Evolutionary conservation across 2,888 invertebrate species (phyloP).

Genomic region (Heteromurus nitidus): DNA sequence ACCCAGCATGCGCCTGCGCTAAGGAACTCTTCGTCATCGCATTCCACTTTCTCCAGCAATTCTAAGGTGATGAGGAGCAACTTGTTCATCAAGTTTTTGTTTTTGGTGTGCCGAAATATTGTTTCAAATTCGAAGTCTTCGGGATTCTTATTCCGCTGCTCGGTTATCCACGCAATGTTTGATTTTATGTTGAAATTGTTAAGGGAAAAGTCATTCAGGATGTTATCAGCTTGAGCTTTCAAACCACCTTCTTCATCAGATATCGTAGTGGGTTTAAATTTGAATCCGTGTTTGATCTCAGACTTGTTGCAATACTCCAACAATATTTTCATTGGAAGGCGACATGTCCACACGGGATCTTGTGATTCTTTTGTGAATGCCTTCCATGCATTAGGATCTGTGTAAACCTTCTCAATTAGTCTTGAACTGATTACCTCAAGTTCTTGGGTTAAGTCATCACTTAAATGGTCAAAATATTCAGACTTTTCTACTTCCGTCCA

Average conservation of each 20-base stretch:
- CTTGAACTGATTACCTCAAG: conserved; percentile 51
- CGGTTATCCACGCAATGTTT: conserved; percentile 47
- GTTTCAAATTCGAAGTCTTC: conserved; percentile 67
- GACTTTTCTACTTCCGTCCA: conserved; percentile 67
- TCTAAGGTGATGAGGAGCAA: conserved; percentile 56
- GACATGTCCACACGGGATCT: conserved; percentile 46
- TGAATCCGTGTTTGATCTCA: conserved; percentile 41
- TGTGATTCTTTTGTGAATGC: conserved; percentile 22
- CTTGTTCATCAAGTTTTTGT: conserved; percentile 48
- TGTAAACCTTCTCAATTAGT: conserved; percentile 47
- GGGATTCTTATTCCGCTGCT: conserved; percentile 42
- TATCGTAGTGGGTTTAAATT: not conserved
- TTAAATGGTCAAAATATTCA: conserved; percentile 53
- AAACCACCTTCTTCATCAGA: conserved; percentile 11
- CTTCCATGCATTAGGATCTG: conserved; percentile 35
- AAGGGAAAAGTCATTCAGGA: conserved; percentile 33
- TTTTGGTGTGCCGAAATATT: conserved; percentile 56
- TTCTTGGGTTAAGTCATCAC: conserved; percentile 58
- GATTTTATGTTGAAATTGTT: conserved; percentile 25
- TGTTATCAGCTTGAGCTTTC: conserved; percentile 53
- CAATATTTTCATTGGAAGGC: conserved; percentile 51
- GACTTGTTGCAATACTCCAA: conserved; percentile 56
- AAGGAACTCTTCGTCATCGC: conserved; percentile 62
- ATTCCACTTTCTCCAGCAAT: conserved; percentile 51
- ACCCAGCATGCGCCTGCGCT: conserved; percentile 70